These are phyloP conservation scores for Leptinotarsa defecta DNA, from an alignment of 1,140 invertebrate species.

Conservation along the genomic window DNA sequence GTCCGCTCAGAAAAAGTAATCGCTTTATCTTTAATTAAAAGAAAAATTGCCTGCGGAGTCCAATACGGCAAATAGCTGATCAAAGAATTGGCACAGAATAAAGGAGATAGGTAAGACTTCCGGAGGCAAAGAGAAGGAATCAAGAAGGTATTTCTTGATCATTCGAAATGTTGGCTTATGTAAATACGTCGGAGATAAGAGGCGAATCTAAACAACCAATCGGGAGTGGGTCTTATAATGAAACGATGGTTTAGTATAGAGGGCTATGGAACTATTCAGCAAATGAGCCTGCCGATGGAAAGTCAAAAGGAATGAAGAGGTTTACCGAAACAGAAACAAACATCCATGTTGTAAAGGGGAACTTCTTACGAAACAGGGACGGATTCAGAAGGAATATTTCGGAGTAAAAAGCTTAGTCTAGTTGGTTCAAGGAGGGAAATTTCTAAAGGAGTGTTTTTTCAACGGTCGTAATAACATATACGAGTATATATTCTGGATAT, in stretches of 20 bases:
- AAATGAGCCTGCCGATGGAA: conserved; percentile 54
- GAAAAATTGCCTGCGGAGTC: background rate
- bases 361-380: conserved; percentile 34
- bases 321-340: conserved; percentile 56
- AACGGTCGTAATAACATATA: no score
- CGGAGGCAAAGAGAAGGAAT: conserved; percentile 18
- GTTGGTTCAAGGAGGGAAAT: no score
- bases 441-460: no score
- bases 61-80: background rate
- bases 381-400: conserved; percentile 22
- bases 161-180: conserved; percentile 43
- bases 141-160: conserved; percentile 26
- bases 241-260: conserved; percentile 49
- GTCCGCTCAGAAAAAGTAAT: background rate
- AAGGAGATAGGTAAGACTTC: background rate
- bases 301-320: conserved; percentile 55
- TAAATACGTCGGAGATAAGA: conserved; percentile 53
- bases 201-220: conserved; percentile 50
- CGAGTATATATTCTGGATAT: no score
- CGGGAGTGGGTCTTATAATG: conserved; percentile 51
- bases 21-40: conserved; percentile 13
- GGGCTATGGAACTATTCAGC: conserved; percentile 50
- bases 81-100: conserved; percentile 17
- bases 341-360: conserved; percentile 54
- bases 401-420: background rate